Evolutionary conservation across 1,140 invertebrate species (phyloP), one percentile per base, ranked within the genome.

Genomic region (Pseudomyrmex dendroicus): DNA sequence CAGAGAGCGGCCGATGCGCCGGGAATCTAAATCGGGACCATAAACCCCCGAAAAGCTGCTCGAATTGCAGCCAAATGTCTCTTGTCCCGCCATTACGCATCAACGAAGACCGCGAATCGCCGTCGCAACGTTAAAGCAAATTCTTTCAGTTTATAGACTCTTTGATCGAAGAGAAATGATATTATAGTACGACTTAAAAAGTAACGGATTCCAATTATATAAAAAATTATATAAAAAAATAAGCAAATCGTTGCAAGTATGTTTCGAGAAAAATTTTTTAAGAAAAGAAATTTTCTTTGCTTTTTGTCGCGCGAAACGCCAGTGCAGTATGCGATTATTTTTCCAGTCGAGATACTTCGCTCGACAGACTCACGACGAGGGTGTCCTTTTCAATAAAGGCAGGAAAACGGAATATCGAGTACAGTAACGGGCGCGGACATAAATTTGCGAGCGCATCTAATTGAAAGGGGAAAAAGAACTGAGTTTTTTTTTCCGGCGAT

Each of bases 361-460:
- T 35, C 35, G 35, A 35, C 35, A 46, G 62, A 17, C 62, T n/a
- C 8, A 66, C 67, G 22, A 20, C 35, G 44, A 84, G 84, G 86
- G 77, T 88, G 73, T 82, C 74, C 80, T 25, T 82, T 89, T 89
- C 87, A 90, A 90, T 86, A 90, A 86, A 86, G 86, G 73, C 90
- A 73, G 82, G 89, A 88, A 83, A 91, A 90, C 87, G 87, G 89
- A 93, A 93, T 93, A 94, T 92, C 90, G 91, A 92, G 90, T 90
- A 88, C 86, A 89, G 90, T 89, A 88, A 64, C 15, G 25, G 77
- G 90, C 82, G 86, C 85, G 89, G 86, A 93, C 94, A 94, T 94
- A 94, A 94, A 94, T 94, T 94, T 93, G 89, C 92, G 78, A 90
- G 86, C 84, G 85, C 90, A 91, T 92, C 93, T 94, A 94, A 94